phyloP scores from a whole-genome alignment of 2,113 vertebrate species.

The Rattus rattus region DNA sequence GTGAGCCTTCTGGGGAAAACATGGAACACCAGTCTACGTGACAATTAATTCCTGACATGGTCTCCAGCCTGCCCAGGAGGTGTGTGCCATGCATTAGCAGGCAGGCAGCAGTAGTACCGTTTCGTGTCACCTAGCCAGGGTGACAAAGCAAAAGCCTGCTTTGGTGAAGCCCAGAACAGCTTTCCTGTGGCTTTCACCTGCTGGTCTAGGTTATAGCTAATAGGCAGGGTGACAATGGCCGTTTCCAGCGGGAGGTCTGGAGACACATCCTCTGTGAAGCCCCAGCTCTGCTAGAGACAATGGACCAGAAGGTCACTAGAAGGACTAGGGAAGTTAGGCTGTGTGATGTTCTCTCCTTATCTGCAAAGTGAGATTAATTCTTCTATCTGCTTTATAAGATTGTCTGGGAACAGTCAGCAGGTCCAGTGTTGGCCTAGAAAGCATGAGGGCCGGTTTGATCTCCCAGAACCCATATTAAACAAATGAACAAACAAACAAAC shows the following conservation, averaged over 20 bases:
- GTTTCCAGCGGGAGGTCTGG: not conserved
- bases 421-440: not conserved
- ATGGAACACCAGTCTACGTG: not conserved
- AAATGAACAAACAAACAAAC: not conserved
- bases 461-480: not conserved
- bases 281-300: not conserved
- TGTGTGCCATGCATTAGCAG: not conserved
- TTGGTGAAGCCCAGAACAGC: not conserved
- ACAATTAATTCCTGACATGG: conserved; percentile 50
- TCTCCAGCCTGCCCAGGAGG: not conserved
- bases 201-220: not conserved
- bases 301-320: not conserved
- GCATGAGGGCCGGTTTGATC: not conserved
- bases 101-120: not conserved
- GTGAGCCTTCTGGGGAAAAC: conserved; percentile 57
- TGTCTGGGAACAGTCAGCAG: not conserved
- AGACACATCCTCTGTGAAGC: not conserved
- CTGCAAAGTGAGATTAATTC: not conserved
- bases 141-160: not conserved
- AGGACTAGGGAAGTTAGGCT: not conserved
- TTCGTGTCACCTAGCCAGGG: not conserved
- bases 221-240: not conserved
- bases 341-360: not conserved
- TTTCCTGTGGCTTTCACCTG: not conserved
- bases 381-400: not conserved